These are phyloP conservation scores for Crepidodera aurea DNA, from an alignment of 2,888 invertebrate species.

Conservation along the genomic window DNA sequence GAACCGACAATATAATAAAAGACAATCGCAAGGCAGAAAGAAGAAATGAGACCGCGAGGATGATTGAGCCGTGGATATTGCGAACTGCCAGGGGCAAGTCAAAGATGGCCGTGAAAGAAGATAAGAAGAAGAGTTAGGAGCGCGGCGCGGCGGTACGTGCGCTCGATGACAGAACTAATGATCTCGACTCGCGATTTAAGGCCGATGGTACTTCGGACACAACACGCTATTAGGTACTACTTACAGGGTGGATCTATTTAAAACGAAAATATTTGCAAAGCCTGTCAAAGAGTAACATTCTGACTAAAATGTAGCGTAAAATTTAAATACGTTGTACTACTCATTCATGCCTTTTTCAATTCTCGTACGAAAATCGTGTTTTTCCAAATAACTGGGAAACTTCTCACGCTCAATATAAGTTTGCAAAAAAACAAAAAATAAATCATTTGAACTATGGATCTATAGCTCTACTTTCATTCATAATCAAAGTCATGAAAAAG, in stretches of 20 bases:
- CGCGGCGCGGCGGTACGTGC: conserved; percentile 49
- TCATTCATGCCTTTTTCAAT: no score
- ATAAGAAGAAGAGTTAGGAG: conserved; percentile 29
- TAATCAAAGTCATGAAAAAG: no score
- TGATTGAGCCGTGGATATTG: conserved; percentile 61
- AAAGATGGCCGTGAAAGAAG: conserved; percentile 52
- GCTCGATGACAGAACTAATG: conserved; percentile 52
- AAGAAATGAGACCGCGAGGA: conserved; percentile 59
- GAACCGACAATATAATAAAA: conserved; percentile 61
- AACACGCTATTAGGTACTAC: conserved; percentile 38
- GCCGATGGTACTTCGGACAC: conserved; percentile 33
- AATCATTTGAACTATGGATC: no score
- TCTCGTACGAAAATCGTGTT: no score
- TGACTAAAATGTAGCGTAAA: no score
- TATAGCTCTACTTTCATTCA: no score
- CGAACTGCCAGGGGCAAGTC: conserved; percentile 53
- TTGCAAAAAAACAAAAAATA: no score
- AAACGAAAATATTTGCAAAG: no score
- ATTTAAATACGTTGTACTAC: no score
- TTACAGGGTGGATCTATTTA: conserved; percentile 33
- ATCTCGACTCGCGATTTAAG: conserved; percentile 49
- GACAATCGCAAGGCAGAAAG: conserved; percentile 60
- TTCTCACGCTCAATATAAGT: no score
- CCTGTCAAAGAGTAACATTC: no score
- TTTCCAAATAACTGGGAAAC: no score